Evolutionary conservation across 1,140 invertebrate species (phyloP).

Genomic region (Tyrophagus putrescentiae): DNA sequence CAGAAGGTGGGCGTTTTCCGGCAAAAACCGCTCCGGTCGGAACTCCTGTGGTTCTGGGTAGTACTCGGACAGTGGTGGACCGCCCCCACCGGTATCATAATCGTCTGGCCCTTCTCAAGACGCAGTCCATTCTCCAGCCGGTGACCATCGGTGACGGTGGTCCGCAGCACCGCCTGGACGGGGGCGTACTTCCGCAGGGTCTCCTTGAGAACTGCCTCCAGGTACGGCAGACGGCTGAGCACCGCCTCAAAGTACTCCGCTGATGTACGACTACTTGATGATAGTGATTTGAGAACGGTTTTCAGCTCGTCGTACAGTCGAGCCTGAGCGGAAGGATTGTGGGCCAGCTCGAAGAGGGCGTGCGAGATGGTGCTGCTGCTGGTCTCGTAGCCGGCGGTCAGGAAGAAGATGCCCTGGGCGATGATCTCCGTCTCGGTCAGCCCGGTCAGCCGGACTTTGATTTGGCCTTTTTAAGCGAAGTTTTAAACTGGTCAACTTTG

Average conservation of each 20-base stretch:
- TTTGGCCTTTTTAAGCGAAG: too few relatives aligned
- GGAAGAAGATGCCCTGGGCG: slow-evolving; percentile 47
- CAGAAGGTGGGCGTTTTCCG: too few relatives aligned
- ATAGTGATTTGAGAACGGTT: too few relatives aligned
- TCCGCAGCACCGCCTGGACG: not conserved
- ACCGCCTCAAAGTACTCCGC: too few relatives aligned
- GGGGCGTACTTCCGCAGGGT: not conserved
- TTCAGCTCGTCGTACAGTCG: not conserved
- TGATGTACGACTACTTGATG: too few relatives aligned
- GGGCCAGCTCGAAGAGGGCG: not conserved
- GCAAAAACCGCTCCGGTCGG: not conserved
- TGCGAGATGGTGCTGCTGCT: not conserved
- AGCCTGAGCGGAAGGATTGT: not conserved
- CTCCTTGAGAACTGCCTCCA: not conserved
- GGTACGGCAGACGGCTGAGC: not conserved
- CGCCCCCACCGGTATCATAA: not conserved
- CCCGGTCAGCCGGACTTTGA: too few relatives aligned
- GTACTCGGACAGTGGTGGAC: not conserved
- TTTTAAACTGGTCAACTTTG: too few relatives aligned
- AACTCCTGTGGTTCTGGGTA: not conserved
- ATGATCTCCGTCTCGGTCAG: slow-evolving; percentile 40
- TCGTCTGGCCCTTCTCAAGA: not conserved
- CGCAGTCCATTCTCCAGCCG: not conserved
- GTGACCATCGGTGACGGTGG: not conserved
- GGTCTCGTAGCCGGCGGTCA: slow-evolving; percentile 37